phyloP scores from a whole-genome alignment of 2,888 invertebrate species.

The Melanostoma scalare region DNA sequence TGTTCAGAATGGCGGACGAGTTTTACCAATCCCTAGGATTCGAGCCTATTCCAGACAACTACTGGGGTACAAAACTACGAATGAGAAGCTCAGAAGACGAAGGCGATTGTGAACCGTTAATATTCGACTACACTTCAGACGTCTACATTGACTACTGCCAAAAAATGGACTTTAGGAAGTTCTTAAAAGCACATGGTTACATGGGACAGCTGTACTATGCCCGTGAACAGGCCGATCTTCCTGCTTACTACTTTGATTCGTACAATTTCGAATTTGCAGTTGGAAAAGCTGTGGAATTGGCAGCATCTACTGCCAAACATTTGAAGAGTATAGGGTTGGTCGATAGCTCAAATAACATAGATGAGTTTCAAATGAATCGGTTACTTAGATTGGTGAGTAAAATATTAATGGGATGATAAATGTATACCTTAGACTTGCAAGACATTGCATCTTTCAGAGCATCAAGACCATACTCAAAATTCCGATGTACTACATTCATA shows the following conservation, averaged over 20 bases:
- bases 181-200: constrained; percentile 47
- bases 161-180: constrained; percentile 35
- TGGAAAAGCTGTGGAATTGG: constrained; percentile 31
- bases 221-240: constrained; percentile 9
- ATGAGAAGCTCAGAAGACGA: background rate
- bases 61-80: constrained; percentile 11
- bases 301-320: constrained; percentile 38
- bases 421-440: too few relatives aligned
- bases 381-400: constrained; percentile 23
- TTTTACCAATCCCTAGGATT: constrained; percentile 49
- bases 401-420: too few relatives aligned
- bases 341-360: background rate
- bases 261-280: constrained; percentile 22
- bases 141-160: constrained; percentile 35
- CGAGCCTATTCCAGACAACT: constrained; percentile 8
- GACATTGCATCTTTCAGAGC: constrained; percentile 6
- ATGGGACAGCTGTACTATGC: constrained; percentile 39
- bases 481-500: constrained; percentile 85
- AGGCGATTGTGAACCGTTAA: constrained; percentile 28
- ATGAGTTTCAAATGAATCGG: constrained; percentile 18
- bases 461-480: constrained; percentile 42
- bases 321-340: constrained; percentile 1
- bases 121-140: too few relatives aligned
- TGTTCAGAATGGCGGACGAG: constrained; percentile 17
- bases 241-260: constrained; percentile 19